phyloP scores from a whole-genome alignment of 2,797 vertebrate species.

The Clarias laeviceps region DNA sequence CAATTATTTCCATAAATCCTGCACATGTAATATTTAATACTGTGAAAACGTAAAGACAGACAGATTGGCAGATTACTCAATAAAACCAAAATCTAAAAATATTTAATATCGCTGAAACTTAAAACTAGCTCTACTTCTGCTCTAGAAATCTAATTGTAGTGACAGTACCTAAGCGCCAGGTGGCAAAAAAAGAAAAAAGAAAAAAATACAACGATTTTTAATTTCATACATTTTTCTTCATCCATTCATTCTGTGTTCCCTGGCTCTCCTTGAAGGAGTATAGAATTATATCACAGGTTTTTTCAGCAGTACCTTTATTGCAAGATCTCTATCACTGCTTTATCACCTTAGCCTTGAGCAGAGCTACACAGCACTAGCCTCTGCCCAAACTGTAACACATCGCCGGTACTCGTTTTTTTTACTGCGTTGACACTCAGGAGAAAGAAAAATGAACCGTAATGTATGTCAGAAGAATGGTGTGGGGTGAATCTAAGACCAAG shows the following conservation, averaged over 20 bases:
- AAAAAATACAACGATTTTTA: neutral
- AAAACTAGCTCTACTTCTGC: neutral
- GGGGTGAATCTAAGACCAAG: neutral
- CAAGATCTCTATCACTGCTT: slow-evolving; percentile 53
- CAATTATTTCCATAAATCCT: neutral
- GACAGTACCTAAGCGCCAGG: neutral
- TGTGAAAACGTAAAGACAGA: neutral
- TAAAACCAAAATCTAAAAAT: neutral
- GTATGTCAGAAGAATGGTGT: too few species aligned
- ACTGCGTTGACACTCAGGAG: too few species aligned
- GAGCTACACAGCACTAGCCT: slow-evolving; percentile 14
- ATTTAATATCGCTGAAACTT: neutral
- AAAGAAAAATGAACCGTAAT: neutral
- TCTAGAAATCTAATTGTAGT: neutral
- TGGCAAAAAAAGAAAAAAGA: neutral
- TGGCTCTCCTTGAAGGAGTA: slow-evolving; percentile 39
- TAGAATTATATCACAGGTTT: slow-evolving; percentile 52
- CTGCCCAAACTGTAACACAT: neutral
- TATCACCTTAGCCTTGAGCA: slow-evolving; percentile 57
- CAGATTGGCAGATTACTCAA: neutral
- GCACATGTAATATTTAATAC: neutral
- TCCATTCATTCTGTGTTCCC: neutral
- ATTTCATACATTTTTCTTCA: slow-evolving; percentile 19
- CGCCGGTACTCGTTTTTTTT: neutral
- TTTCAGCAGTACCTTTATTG: slow-evolving; percentile 49